Base-by-base conservation (phyloP, 2,888 invertebrate species). In the Seladonia tumulorum region DNA sequence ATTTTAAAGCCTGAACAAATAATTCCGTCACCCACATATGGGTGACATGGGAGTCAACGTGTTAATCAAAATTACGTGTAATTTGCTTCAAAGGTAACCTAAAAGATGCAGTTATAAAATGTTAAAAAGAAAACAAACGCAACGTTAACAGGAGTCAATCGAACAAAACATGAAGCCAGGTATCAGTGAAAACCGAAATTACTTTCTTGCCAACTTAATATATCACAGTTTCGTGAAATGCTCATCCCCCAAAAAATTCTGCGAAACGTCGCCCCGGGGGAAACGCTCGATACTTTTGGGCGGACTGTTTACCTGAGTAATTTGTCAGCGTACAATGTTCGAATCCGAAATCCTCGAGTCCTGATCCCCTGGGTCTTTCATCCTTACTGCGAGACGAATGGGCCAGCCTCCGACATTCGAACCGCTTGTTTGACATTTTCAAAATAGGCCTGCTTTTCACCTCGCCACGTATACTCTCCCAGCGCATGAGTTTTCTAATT, bases 221-320 rank as follows among this genome's bases (percentile, higher is more conserved):
- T n/a, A n/a, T n/a, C n/a, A n/a, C 0, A 35, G 5, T 5, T 35
- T 35, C 35, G 5, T 5, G 35, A 35, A 18, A 47, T 84, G 87
- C 53, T 75, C 60, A 72, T 49, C 35, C 49, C 0, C 25, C 29
- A 25, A 73, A 68, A 73, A 47, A 29, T 86, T 86, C 86, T 60
- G 68, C 47, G 81, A 86, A 86, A 77, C 63, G 42, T 76, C 22
- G 47, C 79, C 35, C 75, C 73, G 3, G 8, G 35, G 60, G 12
- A 47, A 45, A 63, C 10, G 68, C 60, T 72, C 71, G 88, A 88
- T 85, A 87, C 85, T 73, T 91, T 87, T 86, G 92, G 93, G 93
- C 93, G 93, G 93, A 91, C 91, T 94, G 92, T 94, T 94, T 94
- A 93, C 93, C 93, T 92, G 94, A 91, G 91, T 92, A 94, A 94